Conservation (phyloP, 53 echinoderm and acorn worm species). For the Zoroaster sp. region DNA sequence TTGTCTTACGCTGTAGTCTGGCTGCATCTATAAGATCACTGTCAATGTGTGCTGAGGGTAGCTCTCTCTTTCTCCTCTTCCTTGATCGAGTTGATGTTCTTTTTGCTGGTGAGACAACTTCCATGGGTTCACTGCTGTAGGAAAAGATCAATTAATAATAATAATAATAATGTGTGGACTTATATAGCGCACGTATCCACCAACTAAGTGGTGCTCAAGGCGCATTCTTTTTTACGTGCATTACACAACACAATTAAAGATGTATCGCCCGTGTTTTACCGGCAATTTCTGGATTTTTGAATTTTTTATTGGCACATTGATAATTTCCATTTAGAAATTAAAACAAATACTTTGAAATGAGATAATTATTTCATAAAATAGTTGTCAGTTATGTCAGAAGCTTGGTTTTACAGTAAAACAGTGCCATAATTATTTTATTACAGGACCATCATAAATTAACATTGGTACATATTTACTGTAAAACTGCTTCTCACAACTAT, state of each 20-base stretch:
- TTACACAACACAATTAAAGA: too few relatives aligned
- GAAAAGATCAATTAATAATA: not conserved
- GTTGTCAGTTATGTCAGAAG: not conserved
- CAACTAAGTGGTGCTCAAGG: too few relatives aligned
- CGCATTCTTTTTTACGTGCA: too few relatives aligned
- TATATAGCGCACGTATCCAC: too few relatives aligned
- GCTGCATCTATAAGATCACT: constrained; percentile 49
- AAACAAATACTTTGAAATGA: too few relatives aligned
- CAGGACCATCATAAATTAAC: too few relatives aligned
- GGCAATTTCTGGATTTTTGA: not conserved
- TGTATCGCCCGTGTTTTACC: not conserved
- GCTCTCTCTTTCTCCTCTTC: constrained; percentile 66
- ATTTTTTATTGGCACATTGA: not conserved
- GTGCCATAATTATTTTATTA: too few relatives aligned
- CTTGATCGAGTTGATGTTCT: constrained; percentile 42
- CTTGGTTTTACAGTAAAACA: too few relatives aligned
- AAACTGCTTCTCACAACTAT: too few relatives aligned
- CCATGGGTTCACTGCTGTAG: not conserved
- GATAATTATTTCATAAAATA: not conserved
- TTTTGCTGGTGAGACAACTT: constrained; percentile 19
- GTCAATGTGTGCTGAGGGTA: constrained; percentile 54
- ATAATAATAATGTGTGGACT: too few relatives aligned
- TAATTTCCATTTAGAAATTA: too few relatives aligned
- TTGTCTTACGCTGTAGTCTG: constrained; percentile 63
- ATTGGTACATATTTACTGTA: too few relatives aligned